Evolutionary conservation across 2,113 vertebrate genomes (phyloP), one percentile per base, ranked within the genome.

Genomic region (Eulemur macaco): DNA sequence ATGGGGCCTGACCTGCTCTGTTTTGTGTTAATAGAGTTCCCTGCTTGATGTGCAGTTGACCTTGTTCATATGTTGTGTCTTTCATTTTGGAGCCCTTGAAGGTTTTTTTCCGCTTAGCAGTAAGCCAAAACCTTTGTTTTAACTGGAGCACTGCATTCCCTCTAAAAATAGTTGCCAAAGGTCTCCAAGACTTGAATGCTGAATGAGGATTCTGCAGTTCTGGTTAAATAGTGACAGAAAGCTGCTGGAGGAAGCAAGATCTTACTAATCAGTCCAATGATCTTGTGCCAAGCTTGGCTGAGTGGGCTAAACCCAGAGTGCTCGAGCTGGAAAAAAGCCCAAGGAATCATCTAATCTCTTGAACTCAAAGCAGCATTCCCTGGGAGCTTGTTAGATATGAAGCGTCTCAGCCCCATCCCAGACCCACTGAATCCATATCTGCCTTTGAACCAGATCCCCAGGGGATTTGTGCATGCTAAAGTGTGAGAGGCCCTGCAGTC

Each of bases 221-320:
- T 71, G 78, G 54, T 94, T 96, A 89, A 93, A 73, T 21, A 91
- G n/a, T 78, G 47, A 64, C 69, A 25, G 42, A 83, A 92, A 84
- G 47, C 64, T 95, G 42, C 83, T 25, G 45, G 63, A 63, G 54
- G 77, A 87, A 60, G 42, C 4, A 12, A 45, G 45, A 31, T 45
- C 58, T 93, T 64, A 27, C 34, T 13, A 9, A 54, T 64, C 31
- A 60, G 52, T 8, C 82, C 66, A 52, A 56, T 52, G 42, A 68
- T 42, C 60, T 76, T 88, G 81, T 54, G 52, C 85, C 45, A 88
- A 37, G 37, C 63, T 90, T 84, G 47, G 39, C 71, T 29, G 63
- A 64, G 47, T 27, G 83, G 76, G 50, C 80, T 63, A 42, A 34
- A 29, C 54, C 64, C 56, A 31, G 42, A 73, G 64, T 68, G 21